Evolutionary conservation across 2,888 invertebrate species (phyloP), one percentile per base, ranked within the genome.

Genomic region (Melikaiella ostensackeni): DNA sequence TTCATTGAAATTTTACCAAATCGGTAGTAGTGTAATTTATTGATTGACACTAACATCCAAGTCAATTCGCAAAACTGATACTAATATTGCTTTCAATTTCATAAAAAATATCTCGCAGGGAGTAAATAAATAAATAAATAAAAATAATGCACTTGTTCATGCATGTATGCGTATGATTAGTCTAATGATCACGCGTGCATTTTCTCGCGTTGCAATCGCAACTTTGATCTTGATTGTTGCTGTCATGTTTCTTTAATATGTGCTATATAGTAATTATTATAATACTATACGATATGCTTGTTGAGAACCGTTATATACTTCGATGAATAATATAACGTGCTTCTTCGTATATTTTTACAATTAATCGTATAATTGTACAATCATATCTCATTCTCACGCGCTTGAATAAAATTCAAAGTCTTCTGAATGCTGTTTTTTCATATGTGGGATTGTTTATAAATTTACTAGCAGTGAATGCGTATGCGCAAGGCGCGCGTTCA

Each of bases 201-300:
- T 81, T 79, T 82, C 82, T 77, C 77, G 62, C 79, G 79, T 81
- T 79, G 75, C 80, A 82, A 77, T 74, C 74, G 35, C 57, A 74
- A 16, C 79, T 79, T 76, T 78, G 79, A 80, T 82, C 82, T 82
- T 82, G 38, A 80, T 82, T 81, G 80, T 82, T 80, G 79, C 76
- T 82, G 79, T 82, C 81, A 82, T 82, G 82, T 82, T 81, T 81
- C 80, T 81, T 82, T 82, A 81, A 82, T 82, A 81, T 81, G 77
- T 80, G 75, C 75, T 70, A 50, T 80, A 76, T 81, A 79, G 77
- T 75, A 81, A 66, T 77, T 82, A 81, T 82, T 81, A 79, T 82
- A 76, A 79, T 35, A 75, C 76, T 75, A 74, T 70, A 70, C 55
- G 82, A 74, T 70, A 70, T 46, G 82, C 81, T 80, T 77, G 66